Evolutionary conservation across 2,797 vertebrate genomes (phyloP).

Genomic region (Halcyon badia): DNA sequence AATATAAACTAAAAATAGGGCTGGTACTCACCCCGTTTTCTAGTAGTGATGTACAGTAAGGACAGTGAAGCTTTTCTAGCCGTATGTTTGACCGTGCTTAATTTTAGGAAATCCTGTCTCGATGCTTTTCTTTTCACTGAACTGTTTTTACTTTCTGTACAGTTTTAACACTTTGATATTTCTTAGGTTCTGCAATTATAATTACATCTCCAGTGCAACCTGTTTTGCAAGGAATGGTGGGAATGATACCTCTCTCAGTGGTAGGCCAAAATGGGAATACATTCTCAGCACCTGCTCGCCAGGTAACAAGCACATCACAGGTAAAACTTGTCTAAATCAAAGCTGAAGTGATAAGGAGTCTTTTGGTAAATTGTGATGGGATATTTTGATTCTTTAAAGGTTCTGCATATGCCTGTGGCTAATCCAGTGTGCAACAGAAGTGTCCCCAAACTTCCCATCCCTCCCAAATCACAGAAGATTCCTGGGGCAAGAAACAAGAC

Average conservation of each 20-base stretch:
- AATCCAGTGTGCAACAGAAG: conserved; percentile 79
- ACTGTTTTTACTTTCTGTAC: neutral
- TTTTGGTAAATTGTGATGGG: neutral
- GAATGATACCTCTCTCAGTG: conserved; percentile 92
- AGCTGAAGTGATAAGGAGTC: neutral
- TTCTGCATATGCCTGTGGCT: conserved; percentile 83
- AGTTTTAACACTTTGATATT: neutral
- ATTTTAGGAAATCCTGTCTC: neutral
- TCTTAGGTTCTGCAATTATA: conserved; percentile 91
- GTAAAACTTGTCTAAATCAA: neutral
- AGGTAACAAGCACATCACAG: conserved; percentile 81
- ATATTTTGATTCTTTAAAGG: conserved; percentile 64
- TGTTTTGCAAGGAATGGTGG: conserved; percentile 88
- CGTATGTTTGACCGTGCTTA: neutral
- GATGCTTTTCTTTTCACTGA: neutral
- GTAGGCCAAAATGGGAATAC: conserved; percentile 87
- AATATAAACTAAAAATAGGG: neutral
- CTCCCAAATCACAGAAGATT: conserved; percentile 81
- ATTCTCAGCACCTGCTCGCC: conserved; percentile 87
- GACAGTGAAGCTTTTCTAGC: neutral
- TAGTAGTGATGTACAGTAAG: neutral
- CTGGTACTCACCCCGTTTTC: neutral
- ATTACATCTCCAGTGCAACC: conserved; percentile 92
- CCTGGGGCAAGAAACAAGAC: conserved; percentile 73
- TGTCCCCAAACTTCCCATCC: conserved; percentile 80